A percentile compares a stretch with the other conserved stretches of the same genome.
Conservation (phyloP, 2,888 invertebrate species). For the Alsophila aescularia region DNA sequence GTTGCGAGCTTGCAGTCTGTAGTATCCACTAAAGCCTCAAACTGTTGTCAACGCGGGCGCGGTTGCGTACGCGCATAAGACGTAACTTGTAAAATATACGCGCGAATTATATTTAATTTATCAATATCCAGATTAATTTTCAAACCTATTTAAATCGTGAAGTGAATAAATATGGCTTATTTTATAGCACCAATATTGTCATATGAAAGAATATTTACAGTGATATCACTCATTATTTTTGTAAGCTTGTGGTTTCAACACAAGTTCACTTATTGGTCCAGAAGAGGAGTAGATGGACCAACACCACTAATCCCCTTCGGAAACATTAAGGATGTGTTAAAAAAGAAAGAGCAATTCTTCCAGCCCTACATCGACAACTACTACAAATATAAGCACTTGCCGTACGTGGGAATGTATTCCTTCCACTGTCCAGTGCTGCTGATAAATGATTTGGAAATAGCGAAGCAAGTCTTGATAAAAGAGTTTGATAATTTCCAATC, state of each 20-base stretch:
- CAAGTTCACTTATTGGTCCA: slow-evolving; percentile 85
- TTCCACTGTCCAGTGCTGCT: slow-evolving; percentile 85
- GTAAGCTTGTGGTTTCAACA: slow-evolving; percentile 67
- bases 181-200: slow-evolving; percentile 39
- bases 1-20: slow-evolving; percentile 9
- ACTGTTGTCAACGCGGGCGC: slow-evolving; percentile 10
- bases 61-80: slow-evolving; percentile 5
- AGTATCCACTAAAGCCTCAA: slow-evolving; percentile 18
- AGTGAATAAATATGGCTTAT: slow-evolving; percentile 34
- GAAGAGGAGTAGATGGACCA: slow-evolving; percentile 81
- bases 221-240: slow-evolving; percentile 46
- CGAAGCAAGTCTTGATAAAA: slow-evolving; percentile 84
- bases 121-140: neutral
- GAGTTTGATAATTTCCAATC: slow-evolving; percentile 88
- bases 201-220: slow-evolving; percentile 47
- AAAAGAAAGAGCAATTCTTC: slow-evolving; percentile 84
- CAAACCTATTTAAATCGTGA: neutral
- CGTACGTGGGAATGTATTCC: slow-evolving; percentile 85
- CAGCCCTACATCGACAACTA: slow-evolving; percentile 86
- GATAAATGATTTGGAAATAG: slow-evolving; percentile 85
- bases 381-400: slow-evolving; percentile 74
- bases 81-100: slow-evolving; percentile 5
- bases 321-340: slow-evolving; percentile 82
- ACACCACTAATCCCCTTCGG: slow-evolving; percentile 87
- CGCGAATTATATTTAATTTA: neutral